Evolutionary conservation across 2,888 invertebrate species (phyloP).

Genomic region (Gymnosoma rotundatum): DNA sequence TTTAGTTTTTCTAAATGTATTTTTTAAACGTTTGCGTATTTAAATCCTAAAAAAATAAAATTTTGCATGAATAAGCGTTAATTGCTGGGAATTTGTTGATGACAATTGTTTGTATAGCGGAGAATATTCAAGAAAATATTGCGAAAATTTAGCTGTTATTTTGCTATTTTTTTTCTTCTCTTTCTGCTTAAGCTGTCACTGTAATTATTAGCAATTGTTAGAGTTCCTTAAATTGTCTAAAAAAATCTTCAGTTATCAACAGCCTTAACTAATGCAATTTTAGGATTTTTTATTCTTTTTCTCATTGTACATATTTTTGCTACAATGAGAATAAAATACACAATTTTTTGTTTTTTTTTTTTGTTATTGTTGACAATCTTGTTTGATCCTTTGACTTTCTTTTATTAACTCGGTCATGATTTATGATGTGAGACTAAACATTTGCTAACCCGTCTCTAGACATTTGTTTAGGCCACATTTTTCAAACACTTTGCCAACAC

Average conservation of each 20-base stretch:
- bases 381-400: conserved; percentile 67
- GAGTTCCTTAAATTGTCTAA: background rate
- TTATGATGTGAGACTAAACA: conserved; percentile 55
- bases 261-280: conserved; percentile 77
- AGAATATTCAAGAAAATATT: background rate
- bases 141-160: conserved; percentile 3
- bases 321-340: background rate
- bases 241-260: conserved; percentile 74
- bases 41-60: conserved; percentile 13
- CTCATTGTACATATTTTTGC: conserved; percentile 32
- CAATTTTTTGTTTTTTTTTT: background rate
- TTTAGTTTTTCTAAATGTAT: conserved; percentile 1
- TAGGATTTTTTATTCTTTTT: conserved; percentile 53
- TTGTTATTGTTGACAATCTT: conserved; percentile 26
- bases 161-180: background rate
- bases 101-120: conserved; percentile 58
- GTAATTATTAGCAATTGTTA: conserved; percentile 62
- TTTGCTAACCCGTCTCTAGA: conserved; percentile 52
- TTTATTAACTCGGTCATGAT: conserved; percentile 66
- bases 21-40: background rate
- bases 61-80: conserved; percentile 67
- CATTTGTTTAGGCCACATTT: conserved; percentile 58
- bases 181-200: conserved; percentile 16
- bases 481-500: conserved; percentile 5
- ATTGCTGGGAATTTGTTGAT: conserved; percentile 57